Evolutionary conservation across 2,113 vertebrate species (phyloP).

Genomic region (Orthochromis malagaraziensis): DNA sequence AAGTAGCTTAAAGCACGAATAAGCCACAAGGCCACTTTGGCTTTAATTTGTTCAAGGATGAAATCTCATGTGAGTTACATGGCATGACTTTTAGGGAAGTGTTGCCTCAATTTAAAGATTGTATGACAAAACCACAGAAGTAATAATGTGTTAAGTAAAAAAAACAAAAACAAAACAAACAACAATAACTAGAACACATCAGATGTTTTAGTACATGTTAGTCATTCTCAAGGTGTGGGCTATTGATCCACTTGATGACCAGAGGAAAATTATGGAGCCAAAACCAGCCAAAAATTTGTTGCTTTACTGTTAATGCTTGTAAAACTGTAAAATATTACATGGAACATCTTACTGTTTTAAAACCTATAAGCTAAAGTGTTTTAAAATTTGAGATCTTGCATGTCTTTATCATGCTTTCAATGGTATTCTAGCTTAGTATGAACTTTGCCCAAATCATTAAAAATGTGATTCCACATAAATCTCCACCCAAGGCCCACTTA

Average conservation of each 20-base stretch:
- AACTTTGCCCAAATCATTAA: background rate
- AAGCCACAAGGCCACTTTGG: constrained; percentile 25
- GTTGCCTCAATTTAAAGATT: background rate
- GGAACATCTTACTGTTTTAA: background rate
- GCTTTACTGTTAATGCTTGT: background rate
- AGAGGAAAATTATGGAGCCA: background rate
- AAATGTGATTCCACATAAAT: background rate
- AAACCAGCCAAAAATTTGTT: background rate
- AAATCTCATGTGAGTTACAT: background rate
- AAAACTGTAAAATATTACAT: background rate
- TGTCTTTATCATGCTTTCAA: background rate
- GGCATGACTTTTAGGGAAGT: background rate
- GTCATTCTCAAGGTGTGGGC: background rate
- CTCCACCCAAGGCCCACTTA: background rate
- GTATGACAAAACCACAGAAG: background rate
- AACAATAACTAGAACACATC: background rate
- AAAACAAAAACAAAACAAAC: background rate
- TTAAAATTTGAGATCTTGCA: background rate
- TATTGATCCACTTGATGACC: background rate
- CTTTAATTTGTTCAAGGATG: constrained; percentile 1
- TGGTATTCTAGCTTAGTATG: background rate
- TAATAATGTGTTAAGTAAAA: background rate
- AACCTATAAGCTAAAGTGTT: background rate
- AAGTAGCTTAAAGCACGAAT: constrained; percentile 56
- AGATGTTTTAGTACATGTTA: background rate